phyloP scores from a whole-genome alignment of 2,113 vertebrate genomes.

The Lontra canadensis region DNA sequence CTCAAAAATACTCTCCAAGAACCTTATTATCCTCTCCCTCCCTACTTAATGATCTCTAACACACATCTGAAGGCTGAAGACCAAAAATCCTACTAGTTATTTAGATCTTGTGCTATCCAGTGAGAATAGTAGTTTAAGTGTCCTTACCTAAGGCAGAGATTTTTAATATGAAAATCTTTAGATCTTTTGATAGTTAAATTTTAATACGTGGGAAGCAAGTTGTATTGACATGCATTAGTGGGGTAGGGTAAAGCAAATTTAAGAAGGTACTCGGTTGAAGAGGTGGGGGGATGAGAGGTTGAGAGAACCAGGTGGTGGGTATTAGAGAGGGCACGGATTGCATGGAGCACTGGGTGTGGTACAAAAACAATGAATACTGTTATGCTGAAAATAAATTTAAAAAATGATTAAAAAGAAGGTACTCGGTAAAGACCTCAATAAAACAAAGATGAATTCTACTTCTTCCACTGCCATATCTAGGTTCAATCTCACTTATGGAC shows the following conservation, averaged over 20 bases:
- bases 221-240: background rate
- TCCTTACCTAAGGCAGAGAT: background rate
- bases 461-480: background rate
- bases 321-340: no score
- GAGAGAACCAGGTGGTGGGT: no score
- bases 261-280: background rate
- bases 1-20: background rate
- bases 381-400: no score
- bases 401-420: no score
- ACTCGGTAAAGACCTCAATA: background rate
- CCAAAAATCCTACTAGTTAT: conserved; percentile 35
- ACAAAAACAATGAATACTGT: no score
- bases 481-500: background rate
- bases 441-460: background rate
- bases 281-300: no score
- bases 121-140: background rate
- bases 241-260: background rate
- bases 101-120: background rate
- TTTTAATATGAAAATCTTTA: background rate
- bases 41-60: background rate
- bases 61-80: background rate
- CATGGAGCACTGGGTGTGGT: no score
- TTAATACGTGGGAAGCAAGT: background rate
- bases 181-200: background rate
- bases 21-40: background rate